Evolutionary conservation across 2,888 invertebrate species (phyloP).

Genomic region (Halictus quadricinctus): DNA sequence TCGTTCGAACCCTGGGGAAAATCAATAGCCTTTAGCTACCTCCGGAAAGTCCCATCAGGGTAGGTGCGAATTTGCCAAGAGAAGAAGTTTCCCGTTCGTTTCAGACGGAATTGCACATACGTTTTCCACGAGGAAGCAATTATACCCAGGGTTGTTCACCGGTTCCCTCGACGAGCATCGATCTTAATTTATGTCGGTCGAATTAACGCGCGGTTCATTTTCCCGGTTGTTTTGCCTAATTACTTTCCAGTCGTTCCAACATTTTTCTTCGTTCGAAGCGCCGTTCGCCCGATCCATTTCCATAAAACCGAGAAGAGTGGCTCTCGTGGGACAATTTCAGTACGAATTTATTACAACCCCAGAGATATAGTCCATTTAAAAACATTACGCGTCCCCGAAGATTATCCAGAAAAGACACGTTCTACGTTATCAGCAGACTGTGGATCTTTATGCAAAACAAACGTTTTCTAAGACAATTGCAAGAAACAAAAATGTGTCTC

Average conservation of each 20-base stretch:
- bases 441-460: neutral
- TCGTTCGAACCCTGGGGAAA: constrained; percentile 9
- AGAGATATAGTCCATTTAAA: neutral
- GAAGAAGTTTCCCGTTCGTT: neutral
- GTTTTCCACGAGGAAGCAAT: neutral
- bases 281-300: neutral
- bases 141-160: neutral
- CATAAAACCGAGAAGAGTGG: constrained; percentile 1
- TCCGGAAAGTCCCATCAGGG: neutral
- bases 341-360: neutral
- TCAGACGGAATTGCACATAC: constrained; percentile 7
- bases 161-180: constrained; percentile 11
- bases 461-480: neutral
- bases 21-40: constrained; percentile 24
- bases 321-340: neutral
- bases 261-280: neutral
- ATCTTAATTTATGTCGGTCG: constrained; percentile 23
- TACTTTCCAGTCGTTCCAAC: constrained; percentile 28
- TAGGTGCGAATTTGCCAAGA: neutral
- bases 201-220: neutral
- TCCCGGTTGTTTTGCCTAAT: constrained; percentile 29
- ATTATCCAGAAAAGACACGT: neutral
- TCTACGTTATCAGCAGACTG: neutral
- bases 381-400: neutral
- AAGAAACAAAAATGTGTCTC: neutral